These are phyloP conservation scores for Ara ararauna DNA, from an alignment of 2,797 vertebrate species.

Conservation along the genomic window DNA sequence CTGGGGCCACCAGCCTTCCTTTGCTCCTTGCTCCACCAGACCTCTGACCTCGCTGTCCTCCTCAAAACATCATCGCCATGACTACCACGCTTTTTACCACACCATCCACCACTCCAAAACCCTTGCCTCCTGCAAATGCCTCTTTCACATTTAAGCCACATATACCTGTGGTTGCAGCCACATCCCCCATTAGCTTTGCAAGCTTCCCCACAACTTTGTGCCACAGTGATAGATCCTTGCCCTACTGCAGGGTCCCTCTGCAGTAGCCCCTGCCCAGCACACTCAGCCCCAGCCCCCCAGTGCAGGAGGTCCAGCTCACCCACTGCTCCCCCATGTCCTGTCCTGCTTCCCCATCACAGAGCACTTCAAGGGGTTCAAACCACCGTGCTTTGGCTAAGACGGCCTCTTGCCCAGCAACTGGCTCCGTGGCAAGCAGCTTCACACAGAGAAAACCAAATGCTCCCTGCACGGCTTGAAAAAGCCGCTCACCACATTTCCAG, in stretches of 20 bases:
- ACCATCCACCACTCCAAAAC: not conserved
- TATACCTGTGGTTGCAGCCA: not conserved
- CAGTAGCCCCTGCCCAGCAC: not conserved
- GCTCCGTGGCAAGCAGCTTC: rapidly evolving
- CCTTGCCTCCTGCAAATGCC: not conserved
- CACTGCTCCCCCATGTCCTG: not conserved
- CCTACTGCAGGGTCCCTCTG: not conserved
- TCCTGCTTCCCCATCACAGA: rapidly evolving
- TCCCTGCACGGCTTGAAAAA: not conserved
- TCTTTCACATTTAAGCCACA: not conserved
- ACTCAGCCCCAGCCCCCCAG: rapidly evolving
- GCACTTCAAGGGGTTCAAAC: rapidly evolving
- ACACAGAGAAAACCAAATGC: rapidly evolving
- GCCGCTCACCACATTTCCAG: rapidly evolving
- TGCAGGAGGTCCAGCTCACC: not conserved
- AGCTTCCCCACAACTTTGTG: not conserved
- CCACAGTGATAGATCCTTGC: rapidly evolving
- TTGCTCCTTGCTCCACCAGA: not conserved
- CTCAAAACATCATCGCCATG: not conserved
- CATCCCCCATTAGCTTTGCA: rapidly evolving
- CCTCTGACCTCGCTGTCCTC: not conserved
- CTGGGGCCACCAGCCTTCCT: not conserved
- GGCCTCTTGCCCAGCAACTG: rapidly evolving
- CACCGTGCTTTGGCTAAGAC: rapidly evolving
- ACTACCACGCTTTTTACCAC: not conserved